phyloP scores from a whole-genome alignment of 92 coral and sea anemone species.

The Palythoa heliodiscus region DNA sequence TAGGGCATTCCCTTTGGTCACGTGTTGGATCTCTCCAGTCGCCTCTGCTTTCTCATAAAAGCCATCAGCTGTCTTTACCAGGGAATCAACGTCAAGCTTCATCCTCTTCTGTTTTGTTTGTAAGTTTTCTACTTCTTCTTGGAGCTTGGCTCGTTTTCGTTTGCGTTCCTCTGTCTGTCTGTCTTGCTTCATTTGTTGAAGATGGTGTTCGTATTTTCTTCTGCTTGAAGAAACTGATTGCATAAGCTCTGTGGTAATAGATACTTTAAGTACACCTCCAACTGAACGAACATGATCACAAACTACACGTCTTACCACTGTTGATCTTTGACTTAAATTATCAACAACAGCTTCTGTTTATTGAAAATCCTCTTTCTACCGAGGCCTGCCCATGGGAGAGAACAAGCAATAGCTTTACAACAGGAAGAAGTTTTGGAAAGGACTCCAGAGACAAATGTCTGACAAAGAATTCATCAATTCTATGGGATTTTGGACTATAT shows the following conservation, averaged over 20 bases:
- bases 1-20: no score
- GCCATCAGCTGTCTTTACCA: no score
- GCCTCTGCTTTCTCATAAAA: no score
- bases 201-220: constrained; percentile 17
- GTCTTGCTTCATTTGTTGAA: constrained; percentile 32
- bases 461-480: constrained; percentile 3
- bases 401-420: constrained; percentile 36
- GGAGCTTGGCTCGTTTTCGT: constrained; percentile 31
- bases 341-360: constrained; percentile 28
- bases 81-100: no score
- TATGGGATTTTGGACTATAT: background rate
- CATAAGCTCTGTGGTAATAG: constrained; percentile 31
- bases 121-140: background rate
- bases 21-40: no score
- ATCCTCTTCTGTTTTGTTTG: no score
- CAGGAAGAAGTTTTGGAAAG: constrained; percentile 4
- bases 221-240: constrained; percentile 28
- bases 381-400: constrained; percentile 47
- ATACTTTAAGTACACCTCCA: constrained; percentile 33
- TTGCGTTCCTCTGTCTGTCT: constrained; percentile 7
- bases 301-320: constrained; percentile 16
- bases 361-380: constrained; percentile 42
- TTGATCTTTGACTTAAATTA: constrained; percentile 16
- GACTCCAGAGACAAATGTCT: constrained; percentile 3
- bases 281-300: constrained; percentile 39